Percentiles rank a stretch among this genome's conserved stretches.
phyloP scores from a whole-genome alignment of 2,113 vertebrate species.

The Isichthys henryi region DNA sequence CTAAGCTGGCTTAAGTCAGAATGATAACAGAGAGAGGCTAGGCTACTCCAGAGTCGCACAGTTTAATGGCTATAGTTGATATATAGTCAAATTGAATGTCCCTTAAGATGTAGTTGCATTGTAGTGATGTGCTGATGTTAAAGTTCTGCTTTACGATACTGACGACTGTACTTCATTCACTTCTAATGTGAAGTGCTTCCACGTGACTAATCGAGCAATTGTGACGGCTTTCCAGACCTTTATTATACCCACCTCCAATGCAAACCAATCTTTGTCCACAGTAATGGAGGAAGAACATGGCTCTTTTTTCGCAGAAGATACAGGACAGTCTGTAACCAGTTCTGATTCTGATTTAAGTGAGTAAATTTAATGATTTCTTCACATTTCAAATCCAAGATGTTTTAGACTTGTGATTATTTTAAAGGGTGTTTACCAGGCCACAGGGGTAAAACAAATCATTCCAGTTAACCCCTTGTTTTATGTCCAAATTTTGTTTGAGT shows the following conservation, averaged over 20 bases:
- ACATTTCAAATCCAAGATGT: not conserved
- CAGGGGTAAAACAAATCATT: not conserved
- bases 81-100: not conserved
- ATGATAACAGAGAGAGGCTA: not conserved
- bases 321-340: conserved; percentile 37
- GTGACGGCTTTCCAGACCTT: conserved; percentile 26
- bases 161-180: not conserved
- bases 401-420: not conserved
- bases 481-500: not conserved
- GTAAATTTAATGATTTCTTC: conserved; percentile 25
- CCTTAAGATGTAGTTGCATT: not conserved
- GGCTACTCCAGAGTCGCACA: not conserved
- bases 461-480: not conserved
- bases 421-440: not conserved
- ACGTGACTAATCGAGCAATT: conserved; percentile 29
- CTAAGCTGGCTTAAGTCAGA: not conserved
- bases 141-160: not conserved
- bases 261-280: conserved; percentile 31
- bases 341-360: conserved; percentile 57
- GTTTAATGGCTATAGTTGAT: not conserved
- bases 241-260: conserved; percentile 33
- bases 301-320: conserved; percentile 34
- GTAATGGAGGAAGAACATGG: conserved; percentile 49
- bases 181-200: not conserved
- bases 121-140: not conserved